A percentile compares a stretch with the other conserved stretches of the same genome.
Conservation (phyloP, 2,888 invertebrate genomes). For the Orgyia antiqua region DNA sequence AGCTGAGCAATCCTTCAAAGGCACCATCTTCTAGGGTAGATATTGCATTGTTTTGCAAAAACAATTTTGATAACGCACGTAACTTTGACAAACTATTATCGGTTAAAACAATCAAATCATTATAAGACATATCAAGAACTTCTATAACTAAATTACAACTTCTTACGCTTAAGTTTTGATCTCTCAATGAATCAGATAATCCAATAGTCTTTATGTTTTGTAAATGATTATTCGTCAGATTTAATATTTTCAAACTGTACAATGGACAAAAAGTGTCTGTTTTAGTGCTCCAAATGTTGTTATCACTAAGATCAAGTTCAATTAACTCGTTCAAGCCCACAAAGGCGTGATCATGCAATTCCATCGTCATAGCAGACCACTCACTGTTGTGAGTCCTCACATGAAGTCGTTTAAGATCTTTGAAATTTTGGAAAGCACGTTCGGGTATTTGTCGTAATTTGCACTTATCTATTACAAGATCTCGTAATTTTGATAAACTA, state of each 20-base stretch:
- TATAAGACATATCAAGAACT: conserved; percentile 84
- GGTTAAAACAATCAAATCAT: conserved; percentile 83
- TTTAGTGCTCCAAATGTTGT: conserved; percentile 87
- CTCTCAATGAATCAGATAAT: conserved; percentile 83
- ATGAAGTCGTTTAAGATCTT: conserved; percentile 82
- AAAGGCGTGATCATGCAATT: conserved; percentile 83
- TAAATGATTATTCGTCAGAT: conserved; percentile 86
- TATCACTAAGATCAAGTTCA: conserved; percentile 83
- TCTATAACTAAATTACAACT: conserved; percentile 84
- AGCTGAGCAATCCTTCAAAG: conserved; percentile 81
- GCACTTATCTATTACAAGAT: conserved; percentile 85
- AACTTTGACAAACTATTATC: conserved; percentile 84
- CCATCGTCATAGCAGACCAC: conserved; percentile 88
- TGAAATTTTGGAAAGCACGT: conserved; percentile 82
- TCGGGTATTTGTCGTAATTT: conserved; percentile 86
- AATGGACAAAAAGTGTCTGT: conserved; percentile 84
- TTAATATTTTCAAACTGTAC: conserved; percentile 82
- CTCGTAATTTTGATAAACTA: conserved; percentile 81
- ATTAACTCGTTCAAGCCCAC: conserved; percentile 82
- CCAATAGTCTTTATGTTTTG: conserved; percentile 86
- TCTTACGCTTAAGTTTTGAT: conserved; percentile 76
- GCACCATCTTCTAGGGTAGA: conserved; percentile 85
- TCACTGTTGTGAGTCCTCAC: conserved; percentile 87
- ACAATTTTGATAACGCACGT: conserved; percentile 81
- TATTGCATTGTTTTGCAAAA: conserved; percentile 86